phyloP scores from a whole-genome alignment of 2,113 vertebrate species.

The Brachypodius melanocephalos region DNA sequence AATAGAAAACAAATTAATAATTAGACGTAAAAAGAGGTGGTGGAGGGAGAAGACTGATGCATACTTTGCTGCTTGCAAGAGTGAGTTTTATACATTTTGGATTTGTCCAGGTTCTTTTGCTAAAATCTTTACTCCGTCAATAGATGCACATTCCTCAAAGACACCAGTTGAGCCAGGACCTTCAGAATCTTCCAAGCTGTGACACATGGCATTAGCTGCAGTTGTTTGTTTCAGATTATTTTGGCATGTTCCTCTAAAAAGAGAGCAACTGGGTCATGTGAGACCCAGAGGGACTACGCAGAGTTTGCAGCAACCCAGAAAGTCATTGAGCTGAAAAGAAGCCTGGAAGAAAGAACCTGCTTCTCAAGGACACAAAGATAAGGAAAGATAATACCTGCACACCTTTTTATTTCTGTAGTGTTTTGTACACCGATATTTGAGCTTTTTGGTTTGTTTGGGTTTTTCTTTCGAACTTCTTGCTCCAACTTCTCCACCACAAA shows the following conservation, averaged over 20 bases:
- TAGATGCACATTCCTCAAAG: background rate
- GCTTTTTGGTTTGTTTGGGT: background rate
- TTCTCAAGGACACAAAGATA: background rate
- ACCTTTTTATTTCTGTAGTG: background rate
- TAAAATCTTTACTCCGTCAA: background rate
- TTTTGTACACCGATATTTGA: background rate
- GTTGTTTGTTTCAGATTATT: background rate
- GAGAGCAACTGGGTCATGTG: background rate
- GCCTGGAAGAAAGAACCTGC: background rate
- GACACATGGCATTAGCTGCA: background rate
- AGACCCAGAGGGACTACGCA: background rate
- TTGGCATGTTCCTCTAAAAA: background rate
- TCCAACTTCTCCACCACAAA: background rate
- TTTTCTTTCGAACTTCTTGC: background rate
- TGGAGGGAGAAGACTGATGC: background rate
- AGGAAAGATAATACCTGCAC: background rate
- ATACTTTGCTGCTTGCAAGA: background rate
- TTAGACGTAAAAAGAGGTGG: background rate
- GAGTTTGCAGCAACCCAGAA: conserved; percentile 13
- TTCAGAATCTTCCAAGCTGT: background rate
- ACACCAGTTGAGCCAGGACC: background rate
- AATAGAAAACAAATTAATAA: background rate
- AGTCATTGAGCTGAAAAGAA: background rate
- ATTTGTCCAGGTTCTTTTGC: background rate
- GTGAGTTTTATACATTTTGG: background rate